Base-by-base conservation (phyloP, 2,113 vertebrate genomes). In the Oncorhynchus masou region DNA sequence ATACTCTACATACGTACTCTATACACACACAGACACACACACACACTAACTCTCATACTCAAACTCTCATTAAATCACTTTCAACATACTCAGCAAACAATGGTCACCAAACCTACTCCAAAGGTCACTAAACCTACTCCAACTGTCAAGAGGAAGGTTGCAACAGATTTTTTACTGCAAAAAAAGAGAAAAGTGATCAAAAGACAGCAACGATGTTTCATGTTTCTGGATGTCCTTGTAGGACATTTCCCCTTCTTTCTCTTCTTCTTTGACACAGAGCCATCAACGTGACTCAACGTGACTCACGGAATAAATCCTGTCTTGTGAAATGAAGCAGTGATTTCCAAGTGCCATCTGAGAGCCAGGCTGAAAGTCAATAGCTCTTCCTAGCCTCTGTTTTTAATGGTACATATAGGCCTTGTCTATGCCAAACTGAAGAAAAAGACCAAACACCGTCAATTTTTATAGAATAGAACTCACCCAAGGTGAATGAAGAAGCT, bases 171-270 rank as follows among this genome's bases (percentile, higher is more conserved):
- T 22, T 22, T 64, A 2, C 39, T 45, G 39, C 39, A 45, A 45
- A 45, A 45, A 39, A 6, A 29, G 20, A 8, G 24, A 31, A 68
- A 22, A 69, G 71, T 72, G 73, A 64, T 72, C 74, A 79, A 74
- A 71, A 78, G 66, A 78, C 20, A 77, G 39, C 71, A 45, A 34
- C 9, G 11, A 51, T 57, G 48, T 45, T 66, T 71, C 45, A 66
- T 75, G 81, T 75, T 68, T 39, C 7, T 51, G 83, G 75, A 68
- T 76, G 81, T 74, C 85, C 77, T 79, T 84, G 75, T 73, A 83
- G 69, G 25, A 24, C 69, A 74, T 20, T 71, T 81, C 9, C 39
- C 48, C 20, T 54, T 67, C 67, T 77, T 77, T 71, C 8, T 39
- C 22, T 71, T 65, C 8, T 3, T 51, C 69, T 80, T 76, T 82